Evolutionary conservation across 2,797 vertebrate species (phyloP), one percentile per base, ranked within the genome.

Genomic region (Zonotrichia albicollis): DNA sequence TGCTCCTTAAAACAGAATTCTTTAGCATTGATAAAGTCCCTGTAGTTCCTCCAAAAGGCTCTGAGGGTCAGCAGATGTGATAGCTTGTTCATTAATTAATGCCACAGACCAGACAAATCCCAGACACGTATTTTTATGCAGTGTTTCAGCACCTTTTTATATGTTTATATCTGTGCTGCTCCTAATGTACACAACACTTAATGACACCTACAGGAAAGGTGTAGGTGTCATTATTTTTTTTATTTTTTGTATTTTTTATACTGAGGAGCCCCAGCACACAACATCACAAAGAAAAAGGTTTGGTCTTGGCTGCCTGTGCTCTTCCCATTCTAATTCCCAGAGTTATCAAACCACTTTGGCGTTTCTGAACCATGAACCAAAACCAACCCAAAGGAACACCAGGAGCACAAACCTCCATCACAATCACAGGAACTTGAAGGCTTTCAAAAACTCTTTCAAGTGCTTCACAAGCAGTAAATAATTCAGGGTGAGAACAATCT

Each of bases 31-130:
- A 11, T 23, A 17, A 15, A 82, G 23, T 45, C 54, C 93, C 81
- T 93, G 77, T 74, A 95, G 89, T 50, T 86, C 58, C 72, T 87
- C 48, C 42, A 22, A 91, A 91, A 94, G 86, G 82, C 94, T 76
- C 9, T 25, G 53, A 32, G 87, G 89, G 94, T 79, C 93, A 93
- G 30, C 76, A 94, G 80, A 76, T 27, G 42, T 9, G 29, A 79
- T 2, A 50, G 17, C 27, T 72, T 55, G 89, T 83, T 94, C 67
- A 87, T 90, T 85, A 94, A 87, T 86, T 80, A 90, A 74, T 46
- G 74, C 77, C 25, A 94, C 60, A 95, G 92, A 94, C 14, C 82
- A 93, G 79, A 89, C 40, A 45, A 92, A 90, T 62, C 58, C 65
- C 82, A 84, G 78, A 58, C 32, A 26, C 12, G 1, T 27, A 38